A percentile compares a stretch with the other conserved stretches of the same genome.
Conservation (phyloP, 2,888 invertebrate species). For the Anaspis maculata region DNA sequence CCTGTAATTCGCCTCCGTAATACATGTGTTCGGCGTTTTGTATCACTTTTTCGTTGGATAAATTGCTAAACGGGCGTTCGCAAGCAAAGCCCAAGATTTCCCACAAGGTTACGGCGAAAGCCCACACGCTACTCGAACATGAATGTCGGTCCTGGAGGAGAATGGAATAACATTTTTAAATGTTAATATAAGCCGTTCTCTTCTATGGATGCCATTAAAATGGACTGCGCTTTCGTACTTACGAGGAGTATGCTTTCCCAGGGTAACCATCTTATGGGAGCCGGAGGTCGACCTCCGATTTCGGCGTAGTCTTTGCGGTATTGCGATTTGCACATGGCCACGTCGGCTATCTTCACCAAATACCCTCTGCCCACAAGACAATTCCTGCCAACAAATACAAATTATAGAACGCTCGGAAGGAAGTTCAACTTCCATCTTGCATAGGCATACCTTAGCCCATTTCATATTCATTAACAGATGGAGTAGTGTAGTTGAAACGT, state of each 20-base stretch:
- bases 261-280: slow-evolving; percentile 56
- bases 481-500: too few species aligned
- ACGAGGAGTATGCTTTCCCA: slow-evolving; percentile 59
- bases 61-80: slow-evolving; percentile 52
- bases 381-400: too few species aligned
- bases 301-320: slow-evolving; percentile 57
- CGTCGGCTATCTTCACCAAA: slow-evolving; percentile 53
- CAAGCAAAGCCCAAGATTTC: slow-evolving; percentile 53
- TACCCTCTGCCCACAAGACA: slow-evolving; percentile 54
- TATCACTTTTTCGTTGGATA: slow-evolving; percentile 54
- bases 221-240: slow-evolving; percentile 20
- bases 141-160: slow-evolving; percentile 52
- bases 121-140: slow-evolving; percentile 55
- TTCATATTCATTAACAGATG: too few species aligned
- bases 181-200: slow-evolving; percentile 1
- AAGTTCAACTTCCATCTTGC: too few species aligned
- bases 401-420: too few species aligned
- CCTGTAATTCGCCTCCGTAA: slow-evolving; percentile 54
- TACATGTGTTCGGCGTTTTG: slow-evolving; percentile 59
- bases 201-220: too few species aligned
- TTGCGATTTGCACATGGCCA: slow-evolving; percentile 55
- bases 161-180: slow-evolving; percentile 3
- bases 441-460: too few species aligned
- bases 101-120: slow-evolving; percentile 58
- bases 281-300: slow-evolving; percentile 52